Percentiles rank a stretch among this genome's conserved stretches.
phyloP scores from a whole-genome alignment of 2,888 invertebrate genomes.

The Macrophya annulata region DNA sequence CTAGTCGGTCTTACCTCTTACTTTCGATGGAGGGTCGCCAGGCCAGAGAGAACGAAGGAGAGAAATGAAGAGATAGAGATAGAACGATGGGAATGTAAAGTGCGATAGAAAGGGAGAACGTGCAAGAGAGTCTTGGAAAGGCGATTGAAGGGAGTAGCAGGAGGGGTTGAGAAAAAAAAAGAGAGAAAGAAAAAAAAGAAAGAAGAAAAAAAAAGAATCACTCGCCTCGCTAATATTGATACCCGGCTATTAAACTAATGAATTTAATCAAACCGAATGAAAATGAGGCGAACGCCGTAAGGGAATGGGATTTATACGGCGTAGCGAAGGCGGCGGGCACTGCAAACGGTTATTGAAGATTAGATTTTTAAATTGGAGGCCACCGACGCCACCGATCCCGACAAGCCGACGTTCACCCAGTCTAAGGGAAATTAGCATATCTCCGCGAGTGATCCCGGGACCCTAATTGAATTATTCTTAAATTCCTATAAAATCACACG shows the following conservation, averaged over 20 bases:
- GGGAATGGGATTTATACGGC: slow-evolving; percentile 55
- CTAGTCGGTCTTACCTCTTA: slow-evolving; percentile 55
- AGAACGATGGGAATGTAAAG: slow-evolving; percentile 59
- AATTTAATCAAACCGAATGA: slow-evolving; percentile 78
- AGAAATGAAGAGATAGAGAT: slow-evolving; percentile 38
- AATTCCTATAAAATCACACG: slow-evolving; percentile 79
- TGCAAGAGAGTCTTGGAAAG: slow-evolving; percentile 66
- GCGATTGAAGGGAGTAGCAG: slow-evolving; percentile 57
- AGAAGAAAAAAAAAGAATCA: slow-evolving; percentile 63
- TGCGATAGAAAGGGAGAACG: slow-evolving; percentile 38
- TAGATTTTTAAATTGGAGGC: slow-evolving; percentile 79
- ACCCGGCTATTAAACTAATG: slow-evolving; percentile 78
- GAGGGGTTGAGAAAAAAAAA: slow-evolving; percentile 59
- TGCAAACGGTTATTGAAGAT: slow-evolving; percentile 78
- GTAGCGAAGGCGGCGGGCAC: slow-evolving; percentile 60
- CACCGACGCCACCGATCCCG: slow-evolving; percentile 43
- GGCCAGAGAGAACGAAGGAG: slow-evolving; percentile 57
- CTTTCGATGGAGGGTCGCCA: slow-evolving; percentile 51
- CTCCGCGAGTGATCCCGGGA: slow-evolving; percentile 77
- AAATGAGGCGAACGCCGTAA: slow-evolving; percentile 70
- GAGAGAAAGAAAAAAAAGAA: slow-evolving; percentile 61
- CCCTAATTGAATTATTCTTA: slow-evolving; percentile 80
- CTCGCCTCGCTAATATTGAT: slow-evolving; percentile 77
- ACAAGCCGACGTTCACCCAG: slow-evolving; percentile 60
- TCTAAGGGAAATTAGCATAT: slow-evolving; percentile 77